A percentile compares a stretch with the other conserved stretches of the same genome.
Conservation (phyloP, 92 coral and sea anemone species). For the Heliopora coerulea region DNA sequence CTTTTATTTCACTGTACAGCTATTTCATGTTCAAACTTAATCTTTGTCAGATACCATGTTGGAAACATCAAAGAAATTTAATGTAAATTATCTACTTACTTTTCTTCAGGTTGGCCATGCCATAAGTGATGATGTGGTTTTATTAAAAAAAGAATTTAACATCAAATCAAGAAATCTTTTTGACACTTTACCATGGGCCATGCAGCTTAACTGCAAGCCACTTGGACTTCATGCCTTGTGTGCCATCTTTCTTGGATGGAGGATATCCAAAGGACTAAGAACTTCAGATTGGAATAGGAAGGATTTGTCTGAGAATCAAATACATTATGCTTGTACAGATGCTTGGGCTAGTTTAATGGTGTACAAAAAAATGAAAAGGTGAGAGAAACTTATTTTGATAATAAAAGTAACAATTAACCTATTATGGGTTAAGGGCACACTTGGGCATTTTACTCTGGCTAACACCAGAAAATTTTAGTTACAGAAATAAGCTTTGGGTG, state of each 20-base stretch:
- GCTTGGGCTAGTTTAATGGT: conserved; percentile 84
- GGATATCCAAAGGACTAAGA: conserved; percentile 64
- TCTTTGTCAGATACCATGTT: no score
- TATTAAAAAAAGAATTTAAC: conserved; percentile 56
- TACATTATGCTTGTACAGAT: conserved; percentile 83
- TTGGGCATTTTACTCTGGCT: no score
- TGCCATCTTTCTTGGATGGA: conserved; percentile 68
- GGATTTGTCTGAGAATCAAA: conserved; percentile 63
- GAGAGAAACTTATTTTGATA: neutral
- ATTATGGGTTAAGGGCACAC: no score
- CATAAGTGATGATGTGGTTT: conserved; percentile 65
- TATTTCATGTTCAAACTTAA: no score
- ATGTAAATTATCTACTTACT: no score
- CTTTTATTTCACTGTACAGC: no score
- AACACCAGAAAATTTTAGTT: no score
- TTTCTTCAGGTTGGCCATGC: conserved; percentile 68
- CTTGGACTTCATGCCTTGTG: conserved; percentile 72
- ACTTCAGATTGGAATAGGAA: conserved; percentile 76
- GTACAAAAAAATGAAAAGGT: conserved; percentile 87
- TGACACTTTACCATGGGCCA: conserved; percentile 81
- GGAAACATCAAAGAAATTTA: no score
- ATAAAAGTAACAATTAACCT: no score
- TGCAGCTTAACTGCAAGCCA: conserved; percentile 65
- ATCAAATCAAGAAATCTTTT: conserved; percentile 53
- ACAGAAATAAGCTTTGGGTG: no score